These are phyloP conservation scores for Teleopsis dalmanni DNA, from an alignment of 1,140 invertebrate species.

Conservation along the genomic window DNA sequence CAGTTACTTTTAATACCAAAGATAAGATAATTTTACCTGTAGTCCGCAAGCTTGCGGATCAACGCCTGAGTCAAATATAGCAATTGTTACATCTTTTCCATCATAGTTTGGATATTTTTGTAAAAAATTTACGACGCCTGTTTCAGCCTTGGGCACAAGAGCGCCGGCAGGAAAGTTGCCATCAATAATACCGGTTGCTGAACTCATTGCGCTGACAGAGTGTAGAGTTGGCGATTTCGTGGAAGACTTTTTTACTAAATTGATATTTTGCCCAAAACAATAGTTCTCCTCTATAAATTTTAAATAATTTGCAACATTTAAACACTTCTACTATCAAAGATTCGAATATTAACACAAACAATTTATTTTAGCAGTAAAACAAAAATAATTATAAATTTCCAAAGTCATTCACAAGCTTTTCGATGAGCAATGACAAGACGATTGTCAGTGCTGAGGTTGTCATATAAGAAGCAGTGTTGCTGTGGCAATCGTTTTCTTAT, in stretches of 20 bases:
- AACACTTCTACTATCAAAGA: no score
- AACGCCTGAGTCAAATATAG: conserved; percentile 95
- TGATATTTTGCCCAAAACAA: no score
- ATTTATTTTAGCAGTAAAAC: background rate
- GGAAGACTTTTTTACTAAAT: background rate
- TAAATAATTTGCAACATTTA: no score
- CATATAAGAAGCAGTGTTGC: no score
- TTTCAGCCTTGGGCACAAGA: conserved; percentile 92
- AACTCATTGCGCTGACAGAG: no score
- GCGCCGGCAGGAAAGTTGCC: conserved; percentile 73
- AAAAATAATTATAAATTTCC: background rate
- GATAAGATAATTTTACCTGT: conserved; percentile 57
- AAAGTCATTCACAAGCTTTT: background rate
- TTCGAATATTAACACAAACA: no score
- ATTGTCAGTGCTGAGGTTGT: no score
- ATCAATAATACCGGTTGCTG: conserved; percentile 51
- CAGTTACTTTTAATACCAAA: background rate
- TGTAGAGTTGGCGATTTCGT: no score
- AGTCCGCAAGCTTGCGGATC: conserved; percentile 92
- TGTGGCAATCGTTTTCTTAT: no score
- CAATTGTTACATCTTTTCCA: conserved; percentile 84
- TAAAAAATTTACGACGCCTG: conserved; percentile 79
- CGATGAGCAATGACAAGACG: background rate
- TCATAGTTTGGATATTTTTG: conserved; percentile 89
- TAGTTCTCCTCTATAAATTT: no score